phyloP scores from a whole-genome alignment of 2,888 invertebrate genomes.

The Liposcelis brunnea region DNA sequence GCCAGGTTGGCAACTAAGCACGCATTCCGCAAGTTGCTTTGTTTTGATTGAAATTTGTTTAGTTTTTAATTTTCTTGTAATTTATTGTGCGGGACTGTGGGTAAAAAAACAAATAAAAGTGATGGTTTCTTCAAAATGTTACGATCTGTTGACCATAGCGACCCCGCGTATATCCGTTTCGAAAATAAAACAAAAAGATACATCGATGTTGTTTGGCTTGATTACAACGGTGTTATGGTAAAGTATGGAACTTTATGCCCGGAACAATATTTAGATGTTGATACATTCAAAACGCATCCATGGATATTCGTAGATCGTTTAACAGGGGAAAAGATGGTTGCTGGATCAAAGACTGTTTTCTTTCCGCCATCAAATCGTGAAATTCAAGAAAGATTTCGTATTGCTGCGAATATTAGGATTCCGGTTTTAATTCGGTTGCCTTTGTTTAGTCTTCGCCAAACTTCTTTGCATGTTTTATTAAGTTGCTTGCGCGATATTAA shows the following conservation, averaged over 20 bases:
- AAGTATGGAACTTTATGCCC: constrained; percentile 42
- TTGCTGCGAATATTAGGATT: too few species aligned
- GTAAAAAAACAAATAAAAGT: too few species aligned
- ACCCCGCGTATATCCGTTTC: constrained; percentile 26
- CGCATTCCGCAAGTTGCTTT: neutral
- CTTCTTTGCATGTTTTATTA: too few species aligned
- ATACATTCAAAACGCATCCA: constrained; percentile 64
- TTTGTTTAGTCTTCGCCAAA: too few species aligned
- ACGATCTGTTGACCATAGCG: constrained; percentile 25
- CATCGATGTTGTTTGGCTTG: constrained; percentile 58
- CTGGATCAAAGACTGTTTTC: constrained; percentile 34
- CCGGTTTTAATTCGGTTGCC: too few species aligned
- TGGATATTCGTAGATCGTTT: constrained; percentile 63
- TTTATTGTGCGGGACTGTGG: too few species aligned
- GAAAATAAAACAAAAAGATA: constrained; percentile 36
- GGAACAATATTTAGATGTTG: constrained; percentile 39
- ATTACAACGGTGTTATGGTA: constrained; percentile 45
- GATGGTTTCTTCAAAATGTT: constrained; percentile 19
- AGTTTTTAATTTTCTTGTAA: too few species aligned
- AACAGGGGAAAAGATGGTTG: constrained; percentile 46
- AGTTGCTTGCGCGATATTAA: too few species aligned
- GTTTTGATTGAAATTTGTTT: too few species aligned
- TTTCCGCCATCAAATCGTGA: constrained; percentile 21
- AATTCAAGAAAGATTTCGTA: too few species aligned
- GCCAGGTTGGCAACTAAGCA: too few species aligned